Evolutionary conservation across 2,888 invertebrate species (phyloP), one percentile per base, ranked within the genome.

Genomic region (Calameuta idolon): DNA sequence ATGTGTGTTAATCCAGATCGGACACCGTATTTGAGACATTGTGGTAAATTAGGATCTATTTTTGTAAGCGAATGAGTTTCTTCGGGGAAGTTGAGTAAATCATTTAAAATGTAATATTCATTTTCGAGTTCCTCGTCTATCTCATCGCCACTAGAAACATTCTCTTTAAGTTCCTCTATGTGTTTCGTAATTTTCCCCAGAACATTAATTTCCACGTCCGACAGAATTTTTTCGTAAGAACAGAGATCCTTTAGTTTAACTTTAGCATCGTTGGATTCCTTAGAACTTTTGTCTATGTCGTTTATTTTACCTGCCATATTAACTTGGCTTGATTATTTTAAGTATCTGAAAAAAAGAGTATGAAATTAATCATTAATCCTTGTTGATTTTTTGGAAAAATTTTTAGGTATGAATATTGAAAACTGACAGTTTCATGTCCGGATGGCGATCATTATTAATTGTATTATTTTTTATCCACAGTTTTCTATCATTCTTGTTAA

Each of bases 1-100:
- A 87, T 81, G 55, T 91, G 89, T n/a, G 85, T 86, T 23, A 83
- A 73, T 1, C 91, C 91, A 0, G 90, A 87, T 4, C 88, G 87
- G 12, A 90, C 80, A 4, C 87, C 87, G 34, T 87, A 90, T 76
- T 88, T 87, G 0, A 88, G 78, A 69, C 87, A 87, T 31, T 81
- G 15, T 30, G 89, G 88, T 73, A 91, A 81, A 12, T 87, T 84
- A 1, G 89, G 84, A 69, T 82, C 82, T 71, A 90, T 86, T 83
- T 83, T 84, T 1, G 88, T 89, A 34, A 89, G 81, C 11, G 89
- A 90, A 79, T 89, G 86, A 23, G 87, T 89, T 69, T 89, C 88
- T 12, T 85, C 81, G 0, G 90, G 88, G n/a, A 91, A 75, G 69
- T 86, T 82, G 4, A 89, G 84, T 37, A 83, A 74, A 5, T 83